Base-by-base conservation (phyloP, 2,113 vertebrate genomes). In the Myotis davidii region DNA sequence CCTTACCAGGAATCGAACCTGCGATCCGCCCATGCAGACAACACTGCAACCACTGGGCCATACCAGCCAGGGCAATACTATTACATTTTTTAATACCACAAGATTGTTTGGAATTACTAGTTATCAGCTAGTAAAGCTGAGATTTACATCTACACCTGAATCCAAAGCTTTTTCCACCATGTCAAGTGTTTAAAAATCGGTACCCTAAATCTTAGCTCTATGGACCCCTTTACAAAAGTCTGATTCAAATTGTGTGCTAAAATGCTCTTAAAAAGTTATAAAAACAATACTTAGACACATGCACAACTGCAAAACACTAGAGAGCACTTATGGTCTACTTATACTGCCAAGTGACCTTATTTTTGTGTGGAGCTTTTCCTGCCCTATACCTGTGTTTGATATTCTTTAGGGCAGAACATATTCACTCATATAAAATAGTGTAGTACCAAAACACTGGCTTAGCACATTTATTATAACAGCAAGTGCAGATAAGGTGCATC, bases 101-200 rank as follows among this genome's bases (percentile, higher is more conserved):
- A 37, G 74, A 50, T 88, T 50, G 48, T 73, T 85, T 81, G 83
- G 42, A 88, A 90, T 76, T 18, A 81, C 11, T 29, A 70, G 9
- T 67, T 65, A 50, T 0, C 29, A 32, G 85, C 70, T 54, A 8
- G 69, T 70, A 14, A 90, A 39, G n/a, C n/a, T 84, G 67, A 39
- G 54, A 56, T 87, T 82, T 70, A 85, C 10, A 74, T 20, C 9
- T 88, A 91, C n/a, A 76, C 34, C 3, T 79, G 37, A 94, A 72
- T 56, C 23, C 23, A 87, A 87, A 79, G 45, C 9, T 79, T 64
- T 70, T 73, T 85, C 34, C 4, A 64, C 8, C 5, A 39, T 50
- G n/a, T 59, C 45, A 85, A 50, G 64, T 21, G 50, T 82, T 95
- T 86, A 56, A 96, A 77, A 70, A 45, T 56, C 25, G 81, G 27